These are phyloP conservation scores for Microplitis manilae DNA, from an alignment of 2,888 invertebrate genomes.

Conservation along the genomic window DNA sequence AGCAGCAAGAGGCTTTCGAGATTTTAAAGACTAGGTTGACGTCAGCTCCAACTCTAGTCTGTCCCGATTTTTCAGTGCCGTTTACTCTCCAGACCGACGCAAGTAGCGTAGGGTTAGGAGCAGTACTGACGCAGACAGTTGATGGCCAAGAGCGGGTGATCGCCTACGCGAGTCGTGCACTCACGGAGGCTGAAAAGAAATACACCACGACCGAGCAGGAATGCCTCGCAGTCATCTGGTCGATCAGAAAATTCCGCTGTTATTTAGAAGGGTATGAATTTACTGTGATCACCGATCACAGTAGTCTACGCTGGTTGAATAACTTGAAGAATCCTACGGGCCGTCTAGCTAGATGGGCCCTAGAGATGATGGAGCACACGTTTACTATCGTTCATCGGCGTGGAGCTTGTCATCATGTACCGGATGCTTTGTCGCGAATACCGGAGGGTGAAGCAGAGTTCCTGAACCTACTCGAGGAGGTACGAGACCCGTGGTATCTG, in stretches of 20 bases:
- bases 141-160: constrained; percentile 10
- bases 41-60: too few relatives aligned
- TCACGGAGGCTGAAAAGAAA: constrained; percentile 37
- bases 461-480: too few relatives aligned
- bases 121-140: not conserved
- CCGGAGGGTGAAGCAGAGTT: too few relatives aligned
- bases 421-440: too few relatives aligned
- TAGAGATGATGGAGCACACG: constrained; percentile 43
- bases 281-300: constrained; percentile 53
- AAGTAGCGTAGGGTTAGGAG: constrained; percentile 34
- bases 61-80: too few relatives aligned
- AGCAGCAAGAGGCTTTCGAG: too few relatives aligned
- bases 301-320: constrained; percentile 49
- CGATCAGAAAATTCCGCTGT: constrained; percentile 46
- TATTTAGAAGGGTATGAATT: constrained; percentile 53
- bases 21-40: too few relatives aligned
- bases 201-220: constrained; percentile 46
- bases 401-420: constrained; percentile 28
- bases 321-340: constrained; percentile 49
- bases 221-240: constrained; percentile 26
- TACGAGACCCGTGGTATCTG: too few relatives aligned
- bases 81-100: too few relatives aligned
- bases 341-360: constrained; percentile 48
- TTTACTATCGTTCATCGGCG: constrained; percentile 3
- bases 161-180: constrained; percentile 46